Conservation (phyloP, 2,888 invertebrate species). For the Polydrusus pterygomalis region DNA sequence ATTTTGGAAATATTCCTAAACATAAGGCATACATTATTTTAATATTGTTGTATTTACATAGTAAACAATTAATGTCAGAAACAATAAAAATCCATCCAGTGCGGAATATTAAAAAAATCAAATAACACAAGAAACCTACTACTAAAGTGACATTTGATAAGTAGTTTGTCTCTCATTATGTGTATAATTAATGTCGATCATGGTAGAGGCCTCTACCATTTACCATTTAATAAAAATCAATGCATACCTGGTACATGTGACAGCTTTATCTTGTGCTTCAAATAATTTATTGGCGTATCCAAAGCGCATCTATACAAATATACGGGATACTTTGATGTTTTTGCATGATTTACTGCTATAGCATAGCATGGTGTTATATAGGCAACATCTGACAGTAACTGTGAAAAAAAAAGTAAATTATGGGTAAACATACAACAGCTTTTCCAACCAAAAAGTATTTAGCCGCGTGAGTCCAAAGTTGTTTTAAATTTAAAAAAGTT, state of each 20-base stretch:
- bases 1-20: no score
- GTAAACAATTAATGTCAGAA: no score
- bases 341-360: slow-evolving; percentile 10
- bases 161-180: no score
- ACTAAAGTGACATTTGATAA: no score
- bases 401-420: not conserved
- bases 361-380: slow-evolving; percentile 17
- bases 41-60: no score
- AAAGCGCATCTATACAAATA: slow-evolving; percentile 46
- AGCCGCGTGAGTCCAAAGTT: no score
- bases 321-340: slow-evolving; percentile 27
- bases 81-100: no score
- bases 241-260: slow-evolving; percentile 16
- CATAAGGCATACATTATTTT: no score
- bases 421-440: not conserved
- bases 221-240: not conserved
- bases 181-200: not conserved
- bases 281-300: slow-evolving; percentile 59
- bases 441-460: no score
- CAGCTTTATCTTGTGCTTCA: slow-evolving; percentile 48
- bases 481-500: no score
- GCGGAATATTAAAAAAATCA: no score
- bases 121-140: no score
- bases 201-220: not conserved
- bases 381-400: slow-evolving; percentile 27